Evolutionary conservation across 1,140 invertebrate genomes (phyloP), one percentile per base, ranked within the genome.

Genomic region (Belonocnema kinseyi): DNA sequence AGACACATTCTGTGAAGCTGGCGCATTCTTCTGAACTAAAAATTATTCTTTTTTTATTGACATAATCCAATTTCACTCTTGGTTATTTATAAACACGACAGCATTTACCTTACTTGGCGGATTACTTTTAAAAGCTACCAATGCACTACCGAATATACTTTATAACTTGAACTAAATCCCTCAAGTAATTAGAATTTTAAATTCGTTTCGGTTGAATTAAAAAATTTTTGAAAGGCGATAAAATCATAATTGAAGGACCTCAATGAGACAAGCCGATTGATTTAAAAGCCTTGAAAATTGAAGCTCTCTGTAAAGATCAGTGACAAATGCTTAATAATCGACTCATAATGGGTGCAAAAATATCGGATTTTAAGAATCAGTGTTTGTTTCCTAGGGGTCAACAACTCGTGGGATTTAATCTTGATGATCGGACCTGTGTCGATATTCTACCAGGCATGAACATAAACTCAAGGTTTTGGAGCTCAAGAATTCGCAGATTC

Each of bases 401-500:
- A 66, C 61, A 66, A 46, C 61, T 66, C 26, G 33, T 14, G 33
- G 61, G 61, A 66, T 66, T 66, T 66, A 66, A 66, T 66, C 26
- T 66, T 66, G 21, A 66, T 40, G 58, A 66, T 66, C 58, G 21
- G 58, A 26, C 26, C 11, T 66, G 58, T 26, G 40, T 16, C 58
- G 58, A 66, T 66, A 66, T 66, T 13, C 58, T 66, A 26, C 40
- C 58, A 14, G 26, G 58, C 26, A 66, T 66, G 26, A 46, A 40
- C 33, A 66, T 66, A 66, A 66, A 66, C 26, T 16, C 33, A 66
- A 66, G 61, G 61, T 40, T 66, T 66, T 66, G 46, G 61, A 66
- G 61, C 61, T 66, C 14, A 66, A 33, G 61, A 66, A 66, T 66
- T 66, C 61, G 26, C 61, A 66, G 61, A 66, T 66, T 66, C 61